Base-by-base conservation (phyloP, 1,140 invertebrate species). In the Drosophila sp. region DNA sequence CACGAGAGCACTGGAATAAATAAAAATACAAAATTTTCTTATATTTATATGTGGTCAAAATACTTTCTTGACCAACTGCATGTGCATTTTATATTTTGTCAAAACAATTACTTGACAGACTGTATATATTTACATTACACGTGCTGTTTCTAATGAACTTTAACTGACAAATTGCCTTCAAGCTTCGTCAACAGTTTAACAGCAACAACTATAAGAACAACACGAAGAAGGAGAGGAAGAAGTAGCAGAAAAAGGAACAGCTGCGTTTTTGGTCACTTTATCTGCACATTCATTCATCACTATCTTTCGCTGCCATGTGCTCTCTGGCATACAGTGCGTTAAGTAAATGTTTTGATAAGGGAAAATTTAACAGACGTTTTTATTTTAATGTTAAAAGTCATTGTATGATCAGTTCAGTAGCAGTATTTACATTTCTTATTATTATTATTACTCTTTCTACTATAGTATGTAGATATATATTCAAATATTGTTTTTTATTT, bases 201-300 rank as follows among this genome's bases (percentile, higher is more conserved):
- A 14, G 14, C 56, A 46, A 58, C 16, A 61, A 48, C 41, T 21
- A 21, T 4, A 21, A 21, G 1, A 21, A 21, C 4, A 21, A 21
- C 21, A 21, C 21, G 21, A 21, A 21, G 21, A 21, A 21, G 21
- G 4, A 21, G 21, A 21, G 14, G 50, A 36, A 38, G 48, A 66
- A 50, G 14, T 7, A 36, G 43, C 16, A 48, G 9, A 38, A 62
- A n/a, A n/a, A n/a, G n/a, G n/a, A n/a, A 38, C 70, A 38, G 38
- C 56, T 72, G 70, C 64, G 67, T 36, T 70, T 53, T 73, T 48
- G 71, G 71, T 61, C 56, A 61, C 41, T 72, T 66, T 72, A 58
- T 66, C 69, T 72, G 62, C 29, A 18, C 62, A 58, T 66, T 66
- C 69, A 72, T 72, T 58, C 62, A 72, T 43, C 62, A 51, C 45